phyloP scores from a whole-genome alignment of 2,797 vertebrate genomes.

The Phrynocephalus guinanensis region DNA sequence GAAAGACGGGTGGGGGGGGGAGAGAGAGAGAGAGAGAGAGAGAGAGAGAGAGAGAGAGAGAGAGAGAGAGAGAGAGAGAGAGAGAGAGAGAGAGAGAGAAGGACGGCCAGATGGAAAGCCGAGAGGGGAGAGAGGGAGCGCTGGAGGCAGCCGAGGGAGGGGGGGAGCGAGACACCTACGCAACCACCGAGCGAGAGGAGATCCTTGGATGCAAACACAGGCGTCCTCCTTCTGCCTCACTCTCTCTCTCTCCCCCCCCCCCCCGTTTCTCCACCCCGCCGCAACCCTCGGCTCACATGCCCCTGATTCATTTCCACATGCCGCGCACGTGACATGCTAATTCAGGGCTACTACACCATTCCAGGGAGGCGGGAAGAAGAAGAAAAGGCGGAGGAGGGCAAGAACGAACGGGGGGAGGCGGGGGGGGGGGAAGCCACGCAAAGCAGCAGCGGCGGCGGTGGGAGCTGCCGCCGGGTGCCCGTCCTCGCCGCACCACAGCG shows the following conservation, averaged over 20 bases:
- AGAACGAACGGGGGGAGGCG: too few relatives aligned
- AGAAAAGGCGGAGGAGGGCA: conserved; percentile 20
- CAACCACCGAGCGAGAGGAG: conserved; percentile 79
- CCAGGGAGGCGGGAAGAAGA: conserved; percentile 62
- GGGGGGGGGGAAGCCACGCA: conserved; percentile 34
- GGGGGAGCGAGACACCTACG: conserved; percentile 76
- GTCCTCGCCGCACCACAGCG: not conserved
- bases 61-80: conserved; percentile 57
- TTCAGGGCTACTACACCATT: conserved; percentile 77
- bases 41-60: conserved; percentile 57
- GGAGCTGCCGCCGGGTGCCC: too few relatives aligned
- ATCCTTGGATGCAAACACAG: conserved; percentile 80
- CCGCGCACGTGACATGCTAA: conserved; percentile 77
- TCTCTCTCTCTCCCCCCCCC: conserved; percentile 59
- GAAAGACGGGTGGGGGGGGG: conserved; percentile 64
- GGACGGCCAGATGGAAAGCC: conserved; percentile 69
- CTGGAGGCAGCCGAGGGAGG: conserved; percentile 56
- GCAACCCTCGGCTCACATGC: conserved; percentile 63
- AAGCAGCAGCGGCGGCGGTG: not conserved
- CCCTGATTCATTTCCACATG: conserved; percentile 78
- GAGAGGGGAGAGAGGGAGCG: conserved; percentile 61
- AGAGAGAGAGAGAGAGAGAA: conserved; percentile 35
- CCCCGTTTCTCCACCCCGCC: conserved; percentile 8
- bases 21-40: conserved; percentile 41
- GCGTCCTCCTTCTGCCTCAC: conserved; percentile 70